These are phyloP conservation scores for Trematomus loennbergii DNA, from an alignment of 2,113 vertebrate species.

Conservation along the genomic window DNA sequence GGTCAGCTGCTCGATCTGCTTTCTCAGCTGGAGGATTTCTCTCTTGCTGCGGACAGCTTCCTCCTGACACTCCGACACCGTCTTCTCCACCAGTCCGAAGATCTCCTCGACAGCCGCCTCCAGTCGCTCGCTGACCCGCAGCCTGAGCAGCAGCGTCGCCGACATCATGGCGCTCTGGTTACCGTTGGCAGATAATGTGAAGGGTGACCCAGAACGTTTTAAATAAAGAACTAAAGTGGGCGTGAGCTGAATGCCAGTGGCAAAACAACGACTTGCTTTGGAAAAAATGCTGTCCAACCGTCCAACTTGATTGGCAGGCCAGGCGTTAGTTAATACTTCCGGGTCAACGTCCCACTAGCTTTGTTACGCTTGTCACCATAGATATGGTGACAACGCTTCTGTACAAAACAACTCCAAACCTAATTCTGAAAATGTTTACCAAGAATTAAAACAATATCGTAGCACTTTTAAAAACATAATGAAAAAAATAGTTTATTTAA, in stretches of 20 bases:
- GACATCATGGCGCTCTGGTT: slow-evolving; percentile 6
- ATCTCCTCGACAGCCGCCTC: slow-evolving; percentile 14
- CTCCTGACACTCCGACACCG: slow-evolving; percentile 7
- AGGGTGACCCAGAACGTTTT: not conserved
- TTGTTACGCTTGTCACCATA: too few relatives aligned
- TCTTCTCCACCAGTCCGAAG: slow-evolving; percentile 23
- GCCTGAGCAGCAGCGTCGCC: slow-evolving; percentile 2
- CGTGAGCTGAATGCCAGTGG: not conserved
- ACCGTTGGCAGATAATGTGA: not conserved
- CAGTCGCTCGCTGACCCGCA: slow-evolving; percentile 11
- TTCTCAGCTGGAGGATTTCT: slow-evolving; percentile 16
- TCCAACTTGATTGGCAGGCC: too few relatives aligned
- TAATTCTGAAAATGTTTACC: too few relatives aligned
- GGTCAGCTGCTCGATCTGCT: slow-evolving; percentile 16
- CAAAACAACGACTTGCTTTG: not conserved
- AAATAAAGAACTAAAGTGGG: not conserved
- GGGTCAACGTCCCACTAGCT: too few relatives aligned
- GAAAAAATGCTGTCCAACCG: too few relatives aligned
- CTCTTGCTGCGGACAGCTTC: slow-evolving; percentile 8
- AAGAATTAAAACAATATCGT: too few relatives aligned
- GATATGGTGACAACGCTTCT: too few relatives aligned
- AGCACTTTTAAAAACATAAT: too few relatives aligned
- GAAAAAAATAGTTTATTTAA: too few relatives aligned
- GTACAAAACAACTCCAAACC: too few relatives aligned
- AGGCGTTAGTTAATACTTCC: not conserved